Conservation (phyloP, 2,888 invertebrate genomes). For the Drosophila testacea region DNA sequence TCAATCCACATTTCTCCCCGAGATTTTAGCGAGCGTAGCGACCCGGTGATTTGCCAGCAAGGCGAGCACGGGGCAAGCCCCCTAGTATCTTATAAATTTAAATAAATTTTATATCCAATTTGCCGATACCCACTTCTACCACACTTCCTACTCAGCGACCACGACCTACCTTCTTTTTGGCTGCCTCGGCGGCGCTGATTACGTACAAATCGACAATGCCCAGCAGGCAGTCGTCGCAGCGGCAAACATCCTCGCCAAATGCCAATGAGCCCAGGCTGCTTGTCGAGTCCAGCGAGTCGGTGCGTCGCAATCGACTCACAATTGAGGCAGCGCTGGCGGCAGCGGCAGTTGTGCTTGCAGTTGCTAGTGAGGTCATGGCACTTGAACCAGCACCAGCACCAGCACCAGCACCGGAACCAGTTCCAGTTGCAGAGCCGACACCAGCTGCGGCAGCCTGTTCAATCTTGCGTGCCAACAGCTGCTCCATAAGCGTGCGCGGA, state of each 20-base stretch:
- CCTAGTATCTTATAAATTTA: no score
- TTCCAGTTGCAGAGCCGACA: conserved; percentile 81
- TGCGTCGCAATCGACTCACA: conserved; percentile 87
- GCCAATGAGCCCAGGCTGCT: conserved; percentile 90
- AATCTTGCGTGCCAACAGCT: conserved; percentile 92
- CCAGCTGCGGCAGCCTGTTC: conserved; percentile 87
- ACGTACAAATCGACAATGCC: conserved; percentile 92
- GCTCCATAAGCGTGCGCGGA: conserved; percentile 93
- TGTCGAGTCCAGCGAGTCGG: conserved; percentile 91
- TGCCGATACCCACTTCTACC: no score
- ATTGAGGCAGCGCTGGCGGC: conserved; percentile 77
- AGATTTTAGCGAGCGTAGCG: no score
- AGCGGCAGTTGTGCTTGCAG: conserved; percentile 13
- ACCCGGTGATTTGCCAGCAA: no score
- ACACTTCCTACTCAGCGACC: no score
- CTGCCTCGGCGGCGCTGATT: conserved; percentile 86
- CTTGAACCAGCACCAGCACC: conserved; percentile 36
- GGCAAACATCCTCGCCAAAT: conserved; percentile 89
- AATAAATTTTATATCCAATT: no score
- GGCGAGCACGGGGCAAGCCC: no score
- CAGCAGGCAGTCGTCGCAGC: conserved; percentile 93
- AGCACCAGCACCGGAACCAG: conserved; percentile 85
- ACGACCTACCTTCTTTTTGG: conserved; percentile 89
- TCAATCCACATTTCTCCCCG: no score
- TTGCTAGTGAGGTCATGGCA: conserved; percentile 41